Evolutionary conservation across 2,888 invertebrate species (phyloP).

Genomic region (Penaeus monodon): DNA sequence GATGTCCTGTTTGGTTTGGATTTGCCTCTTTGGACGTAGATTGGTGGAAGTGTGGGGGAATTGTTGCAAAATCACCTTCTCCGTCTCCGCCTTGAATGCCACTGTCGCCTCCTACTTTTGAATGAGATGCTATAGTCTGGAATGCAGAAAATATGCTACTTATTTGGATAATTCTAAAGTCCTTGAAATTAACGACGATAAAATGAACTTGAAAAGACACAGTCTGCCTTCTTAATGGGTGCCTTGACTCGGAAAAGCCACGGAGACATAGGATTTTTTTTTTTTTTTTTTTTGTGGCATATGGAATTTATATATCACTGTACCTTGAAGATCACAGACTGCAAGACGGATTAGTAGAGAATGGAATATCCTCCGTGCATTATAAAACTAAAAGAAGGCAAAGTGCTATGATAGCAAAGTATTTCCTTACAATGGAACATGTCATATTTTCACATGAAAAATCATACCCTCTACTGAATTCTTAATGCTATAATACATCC

Average conservation of each 20-base stretch:
- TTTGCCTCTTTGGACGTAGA: conserved; percentile 21
- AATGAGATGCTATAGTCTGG: conserved; percentile 26
- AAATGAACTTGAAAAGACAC: conserved; percentile 1
- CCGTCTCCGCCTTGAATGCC: conserved; percentile 1
- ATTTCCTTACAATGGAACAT: not conserved
- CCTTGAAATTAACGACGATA: conserved; percentile 25
- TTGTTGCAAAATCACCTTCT: conserved; percentile 4
- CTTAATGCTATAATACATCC: not conserved
- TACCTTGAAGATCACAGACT: conserved; percentile 20
- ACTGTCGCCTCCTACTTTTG: conserved; percentile 9
- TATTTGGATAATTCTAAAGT: conserved; percentile 16
- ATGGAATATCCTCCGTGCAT: conserved; percentile 15
- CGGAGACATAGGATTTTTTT: conserved; percentile 12
- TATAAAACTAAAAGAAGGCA: conserved; percentile 16
- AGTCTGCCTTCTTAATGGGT: conserved; percentile 37
- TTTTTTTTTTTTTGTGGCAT: conserved; percentile 5
- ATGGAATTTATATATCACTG: conserved; percentile 16
- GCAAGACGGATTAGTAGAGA: conserved; percentile 11
- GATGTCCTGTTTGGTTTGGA: conserved; percentile 17
- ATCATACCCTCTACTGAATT: conserved; percentile 16
- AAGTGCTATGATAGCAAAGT: conserved; percentile 5
- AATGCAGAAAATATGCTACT: conserved; percentile 21
- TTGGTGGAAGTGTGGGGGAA: not conserved
- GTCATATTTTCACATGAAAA: conserved; percentile 2
- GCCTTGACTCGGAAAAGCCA: not conserved